Evolutionary conservation across 2,113 vertebrate genomes (phyloP).

Genomic region (Cettia cetti): DNA sequence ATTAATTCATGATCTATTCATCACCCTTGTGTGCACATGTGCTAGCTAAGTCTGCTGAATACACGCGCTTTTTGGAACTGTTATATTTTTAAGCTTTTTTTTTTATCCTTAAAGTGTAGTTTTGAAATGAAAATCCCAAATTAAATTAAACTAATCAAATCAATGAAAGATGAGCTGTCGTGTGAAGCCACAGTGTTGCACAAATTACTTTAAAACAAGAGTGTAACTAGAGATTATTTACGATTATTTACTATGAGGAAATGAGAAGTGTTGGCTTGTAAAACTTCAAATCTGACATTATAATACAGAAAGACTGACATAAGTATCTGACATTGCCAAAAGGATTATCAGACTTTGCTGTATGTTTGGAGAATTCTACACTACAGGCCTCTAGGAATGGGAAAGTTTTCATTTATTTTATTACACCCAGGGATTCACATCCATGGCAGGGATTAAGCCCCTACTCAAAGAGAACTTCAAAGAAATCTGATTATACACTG

Average conservation of each 20-base stretch:
- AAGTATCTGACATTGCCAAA: not conserved
- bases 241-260: not conserved
- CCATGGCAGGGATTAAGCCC: not conserved
- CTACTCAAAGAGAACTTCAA: not conserved
- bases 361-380: not conserved
- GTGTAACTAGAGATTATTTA: not conserved
- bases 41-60: not conserved
- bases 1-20: constrained; percentile 36
- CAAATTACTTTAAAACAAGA: not conserved
- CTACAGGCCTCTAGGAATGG: not conserved
- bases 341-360: not conserved
- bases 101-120: not conserved
- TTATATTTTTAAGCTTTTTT: not conserved
- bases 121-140: not conserved
- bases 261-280: not conserved
- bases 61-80: not conserved
- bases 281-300: not conserved
- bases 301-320: not conserved
- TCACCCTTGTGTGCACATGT: not conserved
- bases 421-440: not conserved
- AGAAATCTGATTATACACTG: not conserved
- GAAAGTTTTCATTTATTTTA: not conserved
- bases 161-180: not conserved
- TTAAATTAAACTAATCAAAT: not conserved
- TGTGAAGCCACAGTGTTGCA: not conserved